Base-by-base conservation (phyloP, 2,888 invertebrate species). In the Ectemnius cavifrons region DNA sequence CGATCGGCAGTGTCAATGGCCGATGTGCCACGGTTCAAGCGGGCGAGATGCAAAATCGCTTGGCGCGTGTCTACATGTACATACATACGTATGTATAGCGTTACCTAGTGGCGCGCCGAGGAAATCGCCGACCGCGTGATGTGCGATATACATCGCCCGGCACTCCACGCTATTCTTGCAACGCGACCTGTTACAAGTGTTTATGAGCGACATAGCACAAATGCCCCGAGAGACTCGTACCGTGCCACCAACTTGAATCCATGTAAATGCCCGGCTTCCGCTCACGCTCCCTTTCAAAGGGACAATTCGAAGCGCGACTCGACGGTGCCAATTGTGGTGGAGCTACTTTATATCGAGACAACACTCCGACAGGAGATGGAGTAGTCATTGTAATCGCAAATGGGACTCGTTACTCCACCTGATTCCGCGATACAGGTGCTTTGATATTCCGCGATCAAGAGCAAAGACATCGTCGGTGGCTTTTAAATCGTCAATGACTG, bases 1-100 rank as follows among this genome's bases (percentile, higher is more conserved):
- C 85, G 85, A 85, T 86, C 73, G 67, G 66, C 75, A 67, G 84
- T 81, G 86, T 86, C 86, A 86, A 86, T 77, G 86, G 73, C 86
- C 82, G 77, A 65, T 71, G 73, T 68, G 59, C 52, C 52, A 71
- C 52, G 65, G 61, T 67, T 68, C 74, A 18, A 60, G 58, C 74
- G 58, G 61, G 69, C 72, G 71, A 80, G 77, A 80, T 75, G 70
- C 67, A 70, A 82, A 80, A 83, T 73, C 63, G 60, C 37, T 37
- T 37, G 37, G 37, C 37, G 37, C 37, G 37, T 37, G 37, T 37
- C 37, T 37, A 37, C 37, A 37, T 37, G 11, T 37, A 37, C 37
- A 37, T 37, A 1, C 8, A 37, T 37, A 37, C 11, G 37, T 37
- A 37, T 11, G 11, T 37, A 37, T 37, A 37, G 37, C 37, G 37